Evolutionary conservation across 2,888 invertebrate species (phyloP).

Genomic region (Epistrophella euchroma): DNA sequence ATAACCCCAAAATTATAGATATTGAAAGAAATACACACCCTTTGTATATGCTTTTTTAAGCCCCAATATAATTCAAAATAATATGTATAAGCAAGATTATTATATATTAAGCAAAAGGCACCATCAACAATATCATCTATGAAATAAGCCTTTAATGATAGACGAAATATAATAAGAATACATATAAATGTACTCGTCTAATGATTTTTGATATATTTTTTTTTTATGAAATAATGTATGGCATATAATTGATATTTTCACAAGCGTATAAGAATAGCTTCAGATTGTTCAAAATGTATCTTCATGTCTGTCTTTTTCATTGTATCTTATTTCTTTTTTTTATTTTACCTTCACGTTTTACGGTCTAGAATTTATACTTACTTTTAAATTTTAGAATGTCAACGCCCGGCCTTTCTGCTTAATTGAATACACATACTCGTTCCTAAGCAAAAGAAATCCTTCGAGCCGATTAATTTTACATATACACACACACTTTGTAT

Average conservation of each 20-base stretch:
- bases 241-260: not conserved
- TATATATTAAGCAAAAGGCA: not conserved
- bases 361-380: not conserved
- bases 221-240: not conserved
- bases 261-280: too few species aligned
- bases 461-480: constrained; percentile 17
- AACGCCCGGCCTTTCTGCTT: not conserved
- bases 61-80: not conserved
- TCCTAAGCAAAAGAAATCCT: not conserved
- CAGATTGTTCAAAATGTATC: not conserved
- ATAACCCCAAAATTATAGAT: not conserved
- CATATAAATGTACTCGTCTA: not conserved
- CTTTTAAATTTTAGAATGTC: not conserved
- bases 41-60: not conserved
- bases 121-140: not conserved
- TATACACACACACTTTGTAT: not conserved
- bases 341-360: not conserved
- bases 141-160: constrained; percentile 14
- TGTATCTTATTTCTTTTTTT: not conserved
- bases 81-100: not conserved
- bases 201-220: not conserved
- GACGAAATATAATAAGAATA: not conserved
- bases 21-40: not conserved
- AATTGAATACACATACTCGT: constrained; percentile 1
- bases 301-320: not conserved